A percentile compares a stretch with the other conserved stretches of the same genome.
These are phyloP conservation scores for Stegodyphus mimosarum DNA, from an alignment of 1,140 invertebrate genomes.

Conservation along the genomic window DNA sequence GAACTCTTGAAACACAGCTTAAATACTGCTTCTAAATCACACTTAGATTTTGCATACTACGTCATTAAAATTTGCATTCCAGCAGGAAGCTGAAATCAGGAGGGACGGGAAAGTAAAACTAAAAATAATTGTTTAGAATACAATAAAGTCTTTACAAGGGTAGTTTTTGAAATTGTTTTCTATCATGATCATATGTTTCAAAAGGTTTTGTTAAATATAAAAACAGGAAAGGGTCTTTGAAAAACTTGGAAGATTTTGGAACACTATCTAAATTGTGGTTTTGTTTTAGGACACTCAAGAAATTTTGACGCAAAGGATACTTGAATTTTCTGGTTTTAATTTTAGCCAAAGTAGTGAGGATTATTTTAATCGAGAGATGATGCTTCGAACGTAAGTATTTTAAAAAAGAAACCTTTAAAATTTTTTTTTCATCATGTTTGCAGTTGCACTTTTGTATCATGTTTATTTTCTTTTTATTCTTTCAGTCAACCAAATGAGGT, in stretches of 20 bases:
- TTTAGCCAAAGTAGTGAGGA: slow-evolving; percentile 33
- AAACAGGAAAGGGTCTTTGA: too few relatives aligned
- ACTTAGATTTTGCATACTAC: too few relatives aligned
- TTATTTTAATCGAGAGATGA: slow-evolving; percentile 44
- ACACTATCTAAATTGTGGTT: background rate
- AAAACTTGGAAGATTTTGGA: too few relatives aligned
- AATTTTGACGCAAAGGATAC: slow-evolving; percentile 29
- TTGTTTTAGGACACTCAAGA: slow-evolving; percentile 45
- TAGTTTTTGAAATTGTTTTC: too few relatives aligned
- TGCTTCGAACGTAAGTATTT: slow-evolving; percentile 37
- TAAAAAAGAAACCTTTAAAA: background rate
- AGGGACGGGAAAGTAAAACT: too few relatives aligned
- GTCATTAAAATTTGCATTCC: too few relatives aligned
- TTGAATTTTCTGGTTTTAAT: slow-evolving; percentile 47
- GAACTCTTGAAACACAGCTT: too few relatives aligned
- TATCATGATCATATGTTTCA: background rate
- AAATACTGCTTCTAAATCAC: too few relatives aligned
- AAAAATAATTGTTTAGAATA: too few relatives aligned
- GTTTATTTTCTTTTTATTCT: background rate
- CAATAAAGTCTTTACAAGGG: too few relatives aligned
- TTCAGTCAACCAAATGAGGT: slow-evolving; percentile 31
- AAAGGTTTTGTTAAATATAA: background rate
- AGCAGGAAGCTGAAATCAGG: too few relatives aligned
- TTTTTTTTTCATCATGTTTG: background rate
- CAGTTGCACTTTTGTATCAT: background rate